A percentile compares a stretch with the other conserved stretches of the same genome.
These are phyloP conservation scores for Tichodroma muraria DNA, from an alignment of 2,113 vertebrate genomes.

Conservation along the genomic window DNA sequence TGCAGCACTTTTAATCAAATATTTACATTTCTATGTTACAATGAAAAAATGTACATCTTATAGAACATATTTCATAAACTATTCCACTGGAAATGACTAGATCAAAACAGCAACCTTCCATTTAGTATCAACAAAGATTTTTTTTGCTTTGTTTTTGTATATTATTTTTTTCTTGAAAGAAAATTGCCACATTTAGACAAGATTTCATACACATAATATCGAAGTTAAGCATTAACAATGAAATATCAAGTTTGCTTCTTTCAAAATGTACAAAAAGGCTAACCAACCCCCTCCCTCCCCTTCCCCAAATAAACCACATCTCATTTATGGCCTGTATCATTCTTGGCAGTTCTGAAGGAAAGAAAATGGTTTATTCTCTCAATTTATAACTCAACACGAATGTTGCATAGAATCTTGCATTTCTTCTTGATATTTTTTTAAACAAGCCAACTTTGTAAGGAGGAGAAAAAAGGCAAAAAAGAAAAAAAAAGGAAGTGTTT, in stretches of 20 bases:
- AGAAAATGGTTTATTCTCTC: conserved; percentile 72
- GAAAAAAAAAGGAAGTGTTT: conserved; percentile 35
- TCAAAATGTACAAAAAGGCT: conserved; percentile 66
- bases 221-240: conserved; percentile 77
- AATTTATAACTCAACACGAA: conserved; percentile 69
- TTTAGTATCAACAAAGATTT: conserved; percentile 64
- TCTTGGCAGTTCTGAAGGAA: conserved; percentile 74
- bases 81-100: conserved; percentile 74
- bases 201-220: conserved; percentile 64
- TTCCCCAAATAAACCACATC: conserved; percentile 66
- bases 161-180: conserved; percentile 49
- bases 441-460: conserved; percentile 56
- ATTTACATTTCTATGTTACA: conserved; percentile 97
- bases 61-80: conserved; percentile 82
- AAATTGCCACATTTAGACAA: conserved; percentile 65
- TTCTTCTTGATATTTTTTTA: neutral
- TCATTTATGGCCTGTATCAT: conserved; percentile 70
- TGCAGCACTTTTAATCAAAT: conserved; percentile 86
- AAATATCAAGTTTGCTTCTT: conserved; percentile 56
- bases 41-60: conserved; percentile 88
- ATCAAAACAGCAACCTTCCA: conserved; percentile 75
- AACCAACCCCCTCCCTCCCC: conserved; percentile 35
- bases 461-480: neutral
- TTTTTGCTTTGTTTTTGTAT: conserved; percentile 41
- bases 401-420: conserved; percentile 89